Conservation (phyloP, 2,888 invertebrate species). For the Synergus itoensis region DNA sequence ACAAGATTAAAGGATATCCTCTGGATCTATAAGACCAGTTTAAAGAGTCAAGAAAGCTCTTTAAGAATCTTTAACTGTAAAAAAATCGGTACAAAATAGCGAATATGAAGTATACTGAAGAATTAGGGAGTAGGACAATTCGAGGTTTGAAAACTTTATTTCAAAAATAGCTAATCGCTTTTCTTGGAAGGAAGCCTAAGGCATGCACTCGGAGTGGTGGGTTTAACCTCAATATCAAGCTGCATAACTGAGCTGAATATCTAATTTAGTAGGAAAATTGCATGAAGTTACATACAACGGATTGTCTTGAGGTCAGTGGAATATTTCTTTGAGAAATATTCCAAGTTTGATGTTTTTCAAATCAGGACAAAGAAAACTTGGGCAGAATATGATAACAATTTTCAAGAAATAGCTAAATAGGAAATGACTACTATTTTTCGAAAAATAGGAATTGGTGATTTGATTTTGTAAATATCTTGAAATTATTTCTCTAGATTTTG, state of each 20-base stretch:
- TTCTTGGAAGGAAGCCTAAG: conserved; percentile 15
- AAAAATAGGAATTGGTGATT: neutral
- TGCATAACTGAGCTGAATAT: neutral
- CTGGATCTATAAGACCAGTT: neutral
- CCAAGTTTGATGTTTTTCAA: neutral
- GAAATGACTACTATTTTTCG: neutral
- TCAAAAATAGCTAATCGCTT: neutral
- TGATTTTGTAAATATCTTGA: neutral
- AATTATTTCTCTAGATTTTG: conserved; percentile 10
- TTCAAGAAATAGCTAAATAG: neutral
- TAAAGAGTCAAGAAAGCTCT: neutral
- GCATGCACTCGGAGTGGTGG: neutral
- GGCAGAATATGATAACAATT: neutral
- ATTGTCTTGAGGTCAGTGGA: no score
- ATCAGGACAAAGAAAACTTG: neutral
- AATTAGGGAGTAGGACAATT: neutral
- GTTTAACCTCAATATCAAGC: conserved; percentile 9
- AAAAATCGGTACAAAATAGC: neutral
- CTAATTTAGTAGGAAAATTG: neutral
- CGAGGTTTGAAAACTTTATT: neutral
- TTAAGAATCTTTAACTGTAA: neutral
- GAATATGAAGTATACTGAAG: neutral
- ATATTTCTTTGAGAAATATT: neutral
- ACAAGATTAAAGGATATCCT: neutral
- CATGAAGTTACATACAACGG: neutral